These are phyloP conservation scores for Xylota segnis DNA, from an alignment of 2,888 invertebrate genomes.

Conservation along the genomic window DNA sequence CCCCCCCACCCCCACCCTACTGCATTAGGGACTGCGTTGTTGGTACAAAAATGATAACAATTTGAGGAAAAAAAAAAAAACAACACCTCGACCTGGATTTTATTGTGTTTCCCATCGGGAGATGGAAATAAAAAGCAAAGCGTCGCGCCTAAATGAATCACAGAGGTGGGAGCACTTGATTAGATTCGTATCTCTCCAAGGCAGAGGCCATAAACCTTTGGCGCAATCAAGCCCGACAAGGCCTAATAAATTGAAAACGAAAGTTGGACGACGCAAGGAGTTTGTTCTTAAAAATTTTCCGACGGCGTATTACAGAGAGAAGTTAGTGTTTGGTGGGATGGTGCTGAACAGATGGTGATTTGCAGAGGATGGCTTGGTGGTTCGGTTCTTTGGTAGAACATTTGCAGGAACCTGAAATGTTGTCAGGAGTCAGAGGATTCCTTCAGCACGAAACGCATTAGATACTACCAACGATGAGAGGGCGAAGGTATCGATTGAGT, in stretches of 20 bases:
- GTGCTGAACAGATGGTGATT: too few relatives aligned
- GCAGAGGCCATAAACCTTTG: slow-evolving; percentile 11
- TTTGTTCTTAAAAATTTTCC: background rate
- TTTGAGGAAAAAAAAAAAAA: background rate
- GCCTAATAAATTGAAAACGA: slow-evolving; percentile 44
- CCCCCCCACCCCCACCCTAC: too few relatives aligned
- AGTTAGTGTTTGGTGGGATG: too few relatives aligned
- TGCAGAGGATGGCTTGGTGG: too few relatives aligned
- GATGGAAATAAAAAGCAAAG: slow-evolving; percentile 6
- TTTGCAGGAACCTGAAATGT: too few relatives aligned
- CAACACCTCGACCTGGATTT: slow-evolving; percentile 31
- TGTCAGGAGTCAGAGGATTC: too few relatives aligned
- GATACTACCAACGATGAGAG: too few relatives aligned
- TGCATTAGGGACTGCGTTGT: slow-evolving; percentile 19
- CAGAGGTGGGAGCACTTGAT: slow-evolving; percentile 25
- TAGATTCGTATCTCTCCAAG: background rate
- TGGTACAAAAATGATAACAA: slow-evolving; percentile 18
- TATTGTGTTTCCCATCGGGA: slow-evolving; percentile 17
- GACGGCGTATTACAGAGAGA: too few relatives aligned
- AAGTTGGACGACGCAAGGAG: background rate
- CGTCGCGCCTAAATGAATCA: slow-evolving; percentile 30
- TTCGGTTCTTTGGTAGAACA: too few relatives aligned
- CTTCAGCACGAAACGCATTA: too few relatives aligned
- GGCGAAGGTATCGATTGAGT: too few relatives aligned
- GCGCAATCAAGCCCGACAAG: slow-evolving; percentile 34